Conservation (phyloP, 92 coral and sea anemone species). For the Heteractis magnifica region DNA sequence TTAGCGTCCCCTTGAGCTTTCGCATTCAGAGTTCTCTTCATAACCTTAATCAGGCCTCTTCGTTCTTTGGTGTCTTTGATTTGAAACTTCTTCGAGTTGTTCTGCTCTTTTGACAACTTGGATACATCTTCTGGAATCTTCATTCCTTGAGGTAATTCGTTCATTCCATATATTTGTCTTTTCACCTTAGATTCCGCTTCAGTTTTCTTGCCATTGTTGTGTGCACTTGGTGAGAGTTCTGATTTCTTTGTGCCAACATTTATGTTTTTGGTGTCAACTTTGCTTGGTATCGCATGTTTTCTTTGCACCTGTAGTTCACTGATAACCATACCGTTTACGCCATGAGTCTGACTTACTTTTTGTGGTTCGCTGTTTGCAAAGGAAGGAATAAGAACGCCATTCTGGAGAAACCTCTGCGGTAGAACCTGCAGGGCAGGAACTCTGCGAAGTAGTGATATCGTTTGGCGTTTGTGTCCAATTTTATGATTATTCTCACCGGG, state of each 20-base stretch:
- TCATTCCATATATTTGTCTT: slow-evolving; percentile 65
- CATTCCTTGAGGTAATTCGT: slow-evolving; percentile 38
- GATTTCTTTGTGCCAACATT: slow-evolving; percentile 47
- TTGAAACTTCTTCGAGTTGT: background rate
- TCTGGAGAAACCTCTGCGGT: slow-evolving; percentile 73
- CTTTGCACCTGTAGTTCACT: slow-evolving; percentile 58
- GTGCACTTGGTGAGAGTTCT: background rate
- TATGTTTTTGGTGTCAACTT: slow-evolving; percentile 7
- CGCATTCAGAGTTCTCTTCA: background rate
- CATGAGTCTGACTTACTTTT: slow-evolving; percentile 23
- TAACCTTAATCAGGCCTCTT: background rate
- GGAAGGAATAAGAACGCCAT: slow-evolving; percentile 68
- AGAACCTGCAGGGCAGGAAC: slow-evolving; percentile 87
- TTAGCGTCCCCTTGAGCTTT: background rate
- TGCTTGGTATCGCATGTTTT: slow-evolving; percentile 55
- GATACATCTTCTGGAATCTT: slow-evolving; percentile 11
- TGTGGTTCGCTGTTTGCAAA: slow-evolving; percentile 39
- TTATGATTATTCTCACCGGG: slow-evolving; percentile 15
- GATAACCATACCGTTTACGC: slow-evolving; percentile 62
- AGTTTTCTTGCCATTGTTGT: background rate
- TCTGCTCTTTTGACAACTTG: background rate
- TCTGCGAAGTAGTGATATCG: slow-evolving; percentile 66
- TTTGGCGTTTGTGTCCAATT: slow-evolving; percentile 37
- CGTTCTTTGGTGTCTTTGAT: background rate
- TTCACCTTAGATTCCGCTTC: slow-evolving; percentile 9